Conservation (phyloP, 2,797 vertebrate genomes). For the Typhlichthys eigenmanni region DNA sequence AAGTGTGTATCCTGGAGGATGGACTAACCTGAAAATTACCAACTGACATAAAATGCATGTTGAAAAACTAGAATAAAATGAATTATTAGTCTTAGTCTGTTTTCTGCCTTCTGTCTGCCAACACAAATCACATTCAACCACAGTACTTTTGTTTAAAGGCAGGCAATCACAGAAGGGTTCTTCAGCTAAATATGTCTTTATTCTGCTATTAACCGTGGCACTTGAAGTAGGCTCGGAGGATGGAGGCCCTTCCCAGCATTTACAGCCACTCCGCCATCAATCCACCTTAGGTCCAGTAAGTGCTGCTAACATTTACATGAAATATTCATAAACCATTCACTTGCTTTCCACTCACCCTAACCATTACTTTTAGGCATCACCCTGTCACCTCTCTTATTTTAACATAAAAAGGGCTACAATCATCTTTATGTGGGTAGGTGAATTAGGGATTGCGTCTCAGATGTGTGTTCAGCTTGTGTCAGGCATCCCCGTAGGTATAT, state of each 20-base stretch:
- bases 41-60: no score
- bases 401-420: constrained; percentile 85
- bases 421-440: constrained; percentile 88
- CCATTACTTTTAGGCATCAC: constrained; percentile 90
- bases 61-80: no score
- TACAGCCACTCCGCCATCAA: constrained; percentile 93
- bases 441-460: constrained; percentile 80
- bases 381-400: constrained; percentile 62
- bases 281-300: constrained; percentile 92
- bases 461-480: constrained; percentile 76
- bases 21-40: no score
- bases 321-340: constrained; percentile 99
- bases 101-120: constrained; percentile 53
- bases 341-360: constrained; percentile 92
- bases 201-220: constrained; percentile 86
- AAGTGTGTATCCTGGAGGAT: no score
- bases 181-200: constrained; percentile 90
- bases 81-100: constrained; percentile 5
- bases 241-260: constrained; percentile 89
- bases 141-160: constrained; percentile 85
- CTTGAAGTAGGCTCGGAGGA: constrained; percentile 84
- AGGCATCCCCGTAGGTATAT: constrained; percentile 81
- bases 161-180: constrained; percentile 92
- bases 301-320: constrained; percentile 99
- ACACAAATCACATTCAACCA: constrained; percentile 73